A percentile compares a stretch with the other conserved stretches of the same genome.
Evolutionary conservation across 2,888 invertebrate species (phyloP).

Genomic region (Mythimna pallens): DNA sequence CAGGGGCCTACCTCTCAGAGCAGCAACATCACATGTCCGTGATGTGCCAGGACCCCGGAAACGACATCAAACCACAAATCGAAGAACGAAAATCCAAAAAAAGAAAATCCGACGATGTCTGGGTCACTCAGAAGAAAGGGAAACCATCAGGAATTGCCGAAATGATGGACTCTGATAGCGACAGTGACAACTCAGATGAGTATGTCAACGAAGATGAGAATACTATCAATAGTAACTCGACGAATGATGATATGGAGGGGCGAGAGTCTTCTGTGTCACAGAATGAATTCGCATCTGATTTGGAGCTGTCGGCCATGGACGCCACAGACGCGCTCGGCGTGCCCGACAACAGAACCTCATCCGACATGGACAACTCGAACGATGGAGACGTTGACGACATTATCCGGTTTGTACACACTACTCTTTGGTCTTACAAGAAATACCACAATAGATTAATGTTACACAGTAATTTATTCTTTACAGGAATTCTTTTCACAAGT

Average conservation of each 20-base stretch:
- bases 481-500: slow-evolving; percentile 91
- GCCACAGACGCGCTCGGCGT: slow-evolving; percentile 89
- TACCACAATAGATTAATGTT: slow-evolving; percentile 42
- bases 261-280: slow-evolving; percentile 86
- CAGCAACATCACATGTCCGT: slow-evolving; percentile 86
- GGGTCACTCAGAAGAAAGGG: slow-evolving; percentile 91
- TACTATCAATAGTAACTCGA: slow-evolving; percentile 86
- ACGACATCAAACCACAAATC: slow-evolving; percentile 75
- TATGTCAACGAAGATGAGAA: slow-evolving; percentile 87
- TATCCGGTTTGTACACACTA: slow-evolving; percentile 81
- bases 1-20: slow-evolving; percentile 87
- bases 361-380: slow-evolving; percentile 91
- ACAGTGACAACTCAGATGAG: slow-evolving; percentile 85
- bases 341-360: slow-evolving; percentile 84
- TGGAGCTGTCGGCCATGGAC: slow-evolving; percentile 92
- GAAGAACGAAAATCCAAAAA: slow-evolving; percentile 91
- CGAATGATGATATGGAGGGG: slow-evolving; percentile 85
- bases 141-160: slow-evolving; percentile 90
- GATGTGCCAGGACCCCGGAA: slow-evolving; percentile 82
- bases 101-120: slow-evolving; percentile 91
- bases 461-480: slow-evolving; percentile 67
- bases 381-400: slow-evolving; percentile 92
- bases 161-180: slow-evolving; percentile 92
- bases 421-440: slow-evolving; percentile 24
- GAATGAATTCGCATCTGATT: slow-evolving; percentile 91